A percentile compares a stretch with the other conserved stretches of the same genome.
Evolutionary conservation across 2,797 vertebrate species (phyloP).

Genomic region (Leuciscus waleckii): DNA sequence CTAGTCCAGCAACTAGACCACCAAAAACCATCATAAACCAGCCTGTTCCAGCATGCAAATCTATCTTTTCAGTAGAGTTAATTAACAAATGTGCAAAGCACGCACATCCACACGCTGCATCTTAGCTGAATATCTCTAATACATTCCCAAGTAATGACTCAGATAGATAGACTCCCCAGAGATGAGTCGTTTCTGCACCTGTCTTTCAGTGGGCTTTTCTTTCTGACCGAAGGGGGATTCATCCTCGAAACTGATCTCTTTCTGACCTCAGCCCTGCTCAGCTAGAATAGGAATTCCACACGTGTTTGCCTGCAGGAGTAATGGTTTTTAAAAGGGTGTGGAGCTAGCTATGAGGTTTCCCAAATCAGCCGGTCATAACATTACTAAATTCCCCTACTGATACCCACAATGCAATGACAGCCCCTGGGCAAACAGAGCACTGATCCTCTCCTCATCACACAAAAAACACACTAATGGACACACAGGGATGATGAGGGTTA

Average conservation of each 20-base stretch:
- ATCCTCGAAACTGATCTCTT: conserved; percentile 51
- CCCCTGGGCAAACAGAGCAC: conserved; percentile 18
- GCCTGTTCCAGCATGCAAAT: not conserved
- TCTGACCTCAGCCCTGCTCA: conserved; percentile 51
- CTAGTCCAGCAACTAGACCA: not conserved
- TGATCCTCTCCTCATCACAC: conserved; percentile 14
- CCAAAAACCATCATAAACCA: conserved; percentile 9
- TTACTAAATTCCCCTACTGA: conserved; percentile 46
- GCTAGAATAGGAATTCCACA: conserved; percentile 57
- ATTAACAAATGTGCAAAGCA: not conserved
- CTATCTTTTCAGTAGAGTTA: not conserved
- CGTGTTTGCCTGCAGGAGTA: conserved; percentile 65
- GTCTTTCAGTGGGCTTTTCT: conserved; percentile 44
- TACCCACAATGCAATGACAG: conserved; percentile 32
- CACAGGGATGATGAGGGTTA: conserved; percentile 24
- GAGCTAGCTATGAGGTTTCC: conserved; percentile 54
- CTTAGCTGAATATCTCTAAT: not conserved
- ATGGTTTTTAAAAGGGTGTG: conserved; percentile 60
- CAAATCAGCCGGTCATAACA: conserved; percentile 49
- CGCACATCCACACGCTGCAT: not conserved
- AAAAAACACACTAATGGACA: conserved; percentile 28
- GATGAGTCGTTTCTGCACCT: conserved; percentile 52
- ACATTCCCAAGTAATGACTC: conserved; percentile 11
- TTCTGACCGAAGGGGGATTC: conserved; percentile 45
- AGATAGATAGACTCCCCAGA: conserved; percentile 9